phyloP scores from a whole-genome alignment of 2,888 invertebrate species.

The Deroplatys truncata region DNA sequence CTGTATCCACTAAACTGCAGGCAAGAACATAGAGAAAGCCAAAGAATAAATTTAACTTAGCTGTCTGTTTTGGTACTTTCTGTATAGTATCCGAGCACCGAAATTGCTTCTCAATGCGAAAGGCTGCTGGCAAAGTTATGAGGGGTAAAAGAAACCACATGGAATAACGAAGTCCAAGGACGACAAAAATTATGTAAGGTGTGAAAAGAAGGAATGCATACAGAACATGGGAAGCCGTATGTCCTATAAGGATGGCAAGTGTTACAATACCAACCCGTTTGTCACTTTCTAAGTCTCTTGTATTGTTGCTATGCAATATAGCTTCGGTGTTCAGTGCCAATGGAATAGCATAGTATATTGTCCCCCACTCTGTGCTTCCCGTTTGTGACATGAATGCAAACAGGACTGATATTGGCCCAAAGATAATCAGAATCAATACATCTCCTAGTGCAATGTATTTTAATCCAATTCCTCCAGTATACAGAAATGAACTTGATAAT shows the following conservation, averaged over 20 bases:
- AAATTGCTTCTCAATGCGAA: constrained; percentile 85
- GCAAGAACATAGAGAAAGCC: constrained; percentile 86
- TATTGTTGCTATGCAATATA: constrained; percentile 92
- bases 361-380: constrained; percentile 84
- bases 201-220: constrained; percentile 86
- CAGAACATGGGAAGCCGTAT: constrained; percentile 84
- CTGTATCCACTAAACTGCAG: constrained; percentile 49
- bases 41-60: constrained; percentile 84
- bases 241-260: constrained; percentile 88
- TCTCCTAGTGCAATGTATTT: constrained; percentile 95
- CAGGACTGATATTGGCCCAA: constrained; percentile 89
- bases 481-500: constrained; percentile 90
- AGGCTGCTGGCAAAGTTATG: constrained; percentile 81
- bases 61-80: constrained; percentile 81
- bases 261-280: constrained; percentile 89
- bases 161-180: constrained; percentile 78
- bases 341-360: constrained; percentile 90
- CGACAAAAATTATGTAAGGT: constrained; percentile 86
- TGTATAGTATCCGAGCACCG: constrained; percentile 73
- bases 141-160: constrained; percentile 86
- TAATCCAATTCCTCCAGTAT: constrained; percentile 92
- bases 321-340: constrained; percentile 92
- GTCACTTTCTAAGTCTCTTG: constrained; percentile 85
- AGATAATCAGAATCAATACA: constrained; percentile 84
- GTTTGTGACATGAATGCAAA: constrained; percentile 93